phyloP scores from a whole-genome alignment of 2,113 vertebrate genomes.

The Orycteropus afer region DNA sequence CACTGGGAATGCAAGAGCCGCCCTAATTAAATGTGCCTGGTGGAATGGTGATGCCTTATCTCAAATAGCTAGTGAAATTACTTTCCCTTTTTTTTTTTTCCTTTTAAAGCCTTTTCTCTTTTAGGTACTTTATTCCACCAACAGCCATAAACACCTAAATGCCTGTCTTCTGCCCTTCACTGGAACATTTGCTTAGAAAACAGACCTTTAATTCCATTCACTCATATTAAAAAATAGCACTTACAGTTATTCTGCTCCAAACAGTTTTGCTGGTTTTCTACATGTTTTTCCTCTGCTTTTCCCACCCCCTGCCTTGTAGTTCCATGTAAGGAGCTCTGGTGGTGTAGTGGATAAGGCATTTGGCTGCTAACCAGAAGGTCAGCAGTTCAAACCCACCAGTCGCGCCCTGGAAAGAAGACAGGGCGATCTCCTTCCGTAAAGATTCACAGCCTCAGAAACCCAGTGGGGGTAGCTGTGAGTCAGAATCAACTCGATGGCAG shows the following conservation, averaged over 20 bases:
- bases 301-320: no score
- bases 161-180: background rate
- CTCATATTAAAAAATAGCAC: background rate
- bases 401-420: no score
- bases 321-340: no score
- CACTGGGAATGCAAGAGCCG: background rate
- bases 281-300: background rate
- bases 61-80: background rate
- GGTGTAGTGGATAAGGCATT: no score
- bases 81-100: background rate
- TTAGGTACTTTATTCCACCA: background rate
- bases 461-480: no score
- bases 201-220: background rate
- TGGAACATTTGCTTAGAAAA: background rate
- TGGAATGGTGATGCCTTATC: background rate
- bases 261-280: background rate
- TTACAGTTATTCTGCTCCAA: background rate
- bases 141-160: background rate
- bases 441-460: no score
- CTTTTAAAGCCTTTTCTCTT: background rate
- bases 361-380: no score
- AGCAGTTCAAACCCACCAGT: no score
- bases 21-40: slow-evolving; percentile 38
- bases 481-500: no score
- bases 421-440: no score